These are phyloP conservation scores for Oreohelix idahoensis DNA, from an alignment of 1,140 invertebrate species.

Conservation along the genomic window DNA sequence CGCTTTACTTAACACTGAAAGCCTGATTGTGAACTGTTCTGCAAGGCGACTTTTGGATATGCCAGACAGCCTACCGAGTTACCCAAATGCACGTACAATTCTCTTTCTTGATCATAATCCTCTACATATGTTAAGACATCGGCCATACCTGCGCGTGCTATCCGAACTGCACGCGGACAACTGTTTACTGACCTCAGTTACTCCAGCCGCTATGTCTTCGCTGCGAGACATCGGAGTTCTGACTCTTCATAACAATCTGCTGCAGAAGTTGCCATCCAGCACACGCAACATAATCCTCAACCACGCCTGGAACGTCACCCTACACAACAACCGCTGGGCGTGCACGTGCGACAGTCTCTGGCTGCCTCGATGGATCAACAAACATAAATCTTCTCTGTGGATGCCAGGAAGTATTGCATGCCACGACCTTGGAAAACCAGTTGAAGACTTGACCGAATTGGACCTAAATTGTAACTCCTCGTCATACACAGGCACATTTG, in stretches of 20 bases:
- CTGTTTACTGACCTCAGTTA: conserved; percentile 29
- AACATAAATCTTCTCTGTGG: conserved; percentile 17
- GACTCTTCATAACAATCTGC: conserved; percentile 41
- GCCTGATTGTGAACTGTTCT: conserved; percentile 39
- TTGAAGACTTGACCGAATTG: conserved; percentile 4
- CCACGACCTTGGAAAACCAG: conserved; percentile 33
- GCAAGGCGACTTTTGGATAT: neutral
- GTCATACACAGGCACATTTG: conserved; percentile 31
- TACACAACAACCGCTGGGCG: conserved; percentile 46
- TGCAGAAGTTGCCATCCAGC: conserved; percentile 38
- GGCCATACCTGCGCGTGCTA: conserved; percentile 35
- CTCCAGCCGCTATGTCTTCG: conserved; percentile 37
- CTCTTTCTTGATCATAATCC: conserved; percentile 36
- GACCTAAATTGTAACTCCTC: conserved; percentile 41
- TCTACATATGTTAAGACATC: conserved; percentile 29
- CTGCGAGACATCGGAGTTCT: conserved; percentile 40
- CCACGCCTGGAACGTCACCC: conserved; percentile 34
- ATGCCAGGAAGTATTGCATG: conserved; percentile 28
- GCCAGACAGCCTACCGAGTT: conserved; percentile 35
- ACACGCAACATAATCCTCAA: conserved; percentile 42
- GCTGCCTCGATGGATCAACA: conserved; percentile 41
- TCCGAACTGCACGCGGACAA: conserved; percentile 35
- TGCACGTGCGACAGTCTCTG: conserved; percentile 44
- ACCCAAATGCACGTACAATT: neutral
- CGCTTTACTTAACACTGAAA: conserved; percentile 7